Conservation (phyloP, 2,113 vertebrate species). For the Macquaria ambigua region DNA sequence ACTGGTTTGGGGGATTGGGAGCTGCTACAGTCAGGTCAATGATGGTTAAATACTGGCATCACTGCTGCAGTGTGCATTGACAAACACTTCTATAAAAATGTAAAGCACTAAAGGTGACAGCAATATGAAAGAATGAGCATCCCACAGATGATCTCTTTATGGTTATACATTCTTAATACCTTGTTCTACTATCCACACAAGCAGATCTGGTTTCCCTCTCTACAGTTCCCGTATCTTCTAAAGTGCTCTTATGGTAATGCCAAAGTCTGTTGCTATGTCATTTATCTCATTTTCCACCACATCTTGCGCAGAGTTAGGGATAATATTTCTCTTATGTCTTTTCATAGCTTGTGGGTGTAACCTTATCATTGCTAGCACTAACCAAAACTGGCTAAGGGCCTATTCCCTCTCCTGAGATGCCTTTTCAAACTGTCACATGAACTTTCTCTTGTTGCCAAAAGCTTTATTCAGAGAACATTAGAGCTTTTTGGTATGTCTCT, state of each 20-base stretch:
- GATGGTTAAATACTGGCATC: neutral
- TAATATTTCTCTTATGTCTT: conserved; percentile 15
- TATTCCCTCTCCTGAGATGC: neutral
- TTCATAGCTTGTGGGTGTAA: neutral
- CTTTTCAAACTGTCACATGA: conserved; percentile 17
- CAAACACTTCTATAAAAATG: conserved; percentile 9
- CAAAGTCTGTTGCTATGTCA: neutral
- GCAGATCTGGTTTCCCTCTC: neutral
- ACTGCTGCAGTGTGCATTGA: neutral
- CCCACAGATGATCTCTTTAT: neutral
- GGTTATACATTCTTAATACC: neutral
- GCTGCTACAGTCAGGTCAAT: conserved; percentile 4
- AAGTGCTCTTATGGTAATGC: neutral
- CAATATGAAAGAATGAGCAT: neutral
- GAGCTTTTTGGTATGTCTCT: neutral
- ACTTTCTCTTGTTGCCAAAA: conserved; percentile 4
- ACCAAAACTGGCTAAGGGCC: neutral
- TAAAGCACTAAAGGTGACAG: neutral
- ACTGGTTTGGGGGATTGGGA: neutral
- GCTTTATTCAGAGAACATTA: conserved; percentile 12
- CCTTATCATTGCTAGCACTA: neutral
- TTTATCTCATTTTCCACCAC: conserved; percentile 7
- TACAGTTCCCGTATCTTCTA: neutral
- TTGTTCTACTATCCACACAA: neutral
- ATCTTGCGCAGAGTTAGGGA: neutral